Evolutionary conservation across 1,140 invertebrate species (phyloP).

Genomic region (Drosophila arawakana): DNA sequence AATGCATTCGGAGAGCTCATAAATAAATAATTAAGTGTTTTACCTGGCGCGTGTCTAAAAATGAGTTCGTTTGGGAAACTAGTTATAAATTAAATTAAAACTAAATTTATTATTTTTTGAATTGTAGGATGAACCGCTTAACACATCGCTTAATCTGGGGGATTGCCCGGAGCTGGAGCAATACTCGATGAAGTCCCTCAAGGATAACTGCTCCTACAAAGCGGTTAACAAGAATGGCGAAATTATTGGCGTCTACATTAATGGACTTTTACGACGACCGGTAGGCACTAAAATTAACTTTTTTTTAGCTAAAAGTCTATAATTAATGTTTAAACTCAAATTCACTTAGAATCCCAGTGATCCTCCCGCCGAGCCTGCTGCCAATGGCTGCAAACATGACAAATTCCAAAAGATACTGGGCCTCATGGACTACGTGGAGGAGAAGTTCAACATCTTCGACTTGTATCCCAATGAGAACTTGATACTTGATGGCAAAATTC

Average conservation of each 20-base stretch:
- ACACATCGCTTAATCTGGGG: slow-evolving; percentile 86
- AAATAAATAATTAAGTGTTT: slow-evolving; percentile 1
- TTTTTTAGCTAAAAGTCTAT: neutral
- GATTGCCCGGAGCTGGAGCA: slow-evolving; percentile 87
- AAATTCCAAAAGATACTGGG: slow-evolving; percentile 87
- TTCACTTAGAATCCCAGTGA: slow-evolving; percentile 31
- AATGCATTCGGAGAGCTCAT: neutral
- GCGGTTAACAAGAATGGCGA: slow-evolving; percentile 86
- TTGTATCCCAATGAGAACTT: slow-evolving; percentile 86
- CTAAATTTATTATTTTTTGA: slow-evolving; percentile 60
- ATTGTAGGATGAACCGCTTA: slow-evolving; percentile 88
- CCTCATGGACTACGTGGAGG: slow-evolving; percentile 86
- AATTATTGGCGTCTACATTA: slow-evolving; percentile 86
- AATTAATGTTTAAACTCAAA: neutral
- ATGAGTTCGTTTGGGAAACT: neutral
- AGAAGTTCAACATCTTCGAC: slow-evolving; percentile 85
- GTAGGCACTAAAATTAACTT: slow-evolving; percentile 43
- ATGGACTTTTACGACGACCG: slow-evolving; percentile 68
- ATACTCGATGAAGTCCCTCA: slow-evolving; percentile 86
- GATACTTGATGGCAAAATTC: slow-evolving; percentile 87
- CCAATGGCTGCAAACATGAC: slow-evolving; percentile 85
- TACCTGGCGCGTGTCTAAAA: neutral
- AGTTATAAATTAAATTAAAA: slow-evolving; percentile 11
- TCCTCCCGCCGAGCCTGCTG: slow-evolving; percentile 45
- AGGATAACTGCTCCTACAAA: slow-evolving; percentile 87